A percentile compares a stretch with the other conserved stretches of the same genome.
phyloP scores from a whole-genome alignment of 2,797 vertebrate species.

The Zalophus californianus region DNA sequence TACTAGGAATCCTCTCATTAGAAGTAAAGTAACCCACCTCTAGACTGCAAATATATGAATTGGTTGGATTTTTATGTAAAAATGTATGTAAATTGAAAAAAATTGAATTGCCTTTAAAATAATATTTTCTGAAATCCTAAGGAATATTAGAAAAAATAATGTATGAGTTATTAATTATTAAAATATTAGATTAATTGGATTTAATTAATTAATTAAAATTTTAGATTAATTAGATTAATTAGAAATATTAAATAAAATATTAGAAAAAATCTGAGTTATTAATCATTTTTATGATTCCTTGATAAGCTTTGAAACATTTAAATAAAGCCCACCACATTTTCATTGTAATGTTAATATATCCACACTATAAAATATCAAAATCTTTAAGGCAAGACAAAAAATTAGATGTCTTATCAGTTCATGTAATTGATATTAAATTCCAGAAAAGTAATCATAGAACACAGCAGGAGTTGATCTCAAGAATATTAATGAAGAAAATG shows the following conservation, averaged over 20 bases:
- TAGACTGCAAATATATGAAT: neutral
- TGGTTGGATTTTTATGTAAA: neutral
- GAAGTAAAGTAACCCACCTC: neutral
- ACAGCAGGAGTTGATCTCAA: neutral
- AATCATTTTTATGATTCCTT: neutral
- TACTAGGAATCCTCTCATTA: neutral
- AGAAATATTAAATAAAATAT: too few species aligned
- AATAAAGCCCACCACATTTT: neutral
- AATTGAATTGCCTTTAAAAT: neutral
- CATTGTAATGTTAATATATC: neutral
- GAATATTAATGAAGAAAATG: constrained; percentile 73
- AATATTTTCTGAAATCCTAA: neutral
- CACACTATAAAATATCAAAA: neutral
- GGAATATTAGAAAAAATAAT: neutral
- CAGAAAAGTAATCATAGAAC: constrained; percentile 61
- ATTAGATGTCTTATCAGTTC: constrained; percentile 25
- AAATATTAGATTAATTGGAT: too few species aligned
- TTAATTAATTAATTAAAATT: too few species aligned
- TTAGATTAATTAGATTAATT: too few species aligned
- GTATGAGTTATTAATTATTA: neutral
- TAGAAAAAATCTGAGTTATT: neutral
- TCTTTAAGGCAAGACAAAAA: neutral
- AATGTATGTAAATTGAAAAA: neutral
- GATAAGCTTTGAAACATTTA: constrained; percentile 32
- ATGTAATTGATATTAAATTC: constrained; percentile 58